Evolutionary conservation across 37 sponge, comb jelly and placozoan genomes (phyloP).

Genomic region (Halisarca cf. caerulea): DNA sequence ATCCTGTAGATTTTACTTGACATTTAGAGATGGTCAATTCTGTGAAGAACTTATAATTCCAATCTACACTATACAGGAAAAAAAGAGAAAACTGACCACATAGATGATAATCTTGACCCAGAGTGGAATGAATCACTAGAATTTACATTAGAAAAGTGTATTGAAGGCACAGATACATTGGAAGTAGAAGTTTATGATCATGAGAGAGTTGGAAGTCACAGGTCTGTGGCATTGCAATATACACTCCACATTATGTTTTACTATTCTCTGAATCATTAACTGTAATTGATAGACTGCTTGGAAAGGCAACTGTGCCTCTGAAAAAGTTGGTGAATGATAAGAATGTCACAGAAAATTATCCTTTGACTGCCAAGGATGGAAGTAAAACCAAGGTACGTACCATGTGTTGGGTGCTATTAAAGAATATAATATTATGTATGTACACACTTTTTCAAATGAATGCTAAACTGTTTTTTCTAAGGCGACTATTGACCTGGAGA

Average conservation of each 20-base stretch:
- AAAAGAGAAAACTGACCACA: slow-evolving; percentile 88
- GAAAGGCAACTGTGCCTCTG: slow-evolving; percentile 28
- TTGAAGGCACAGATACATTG: slow-evolving; percentile 49
- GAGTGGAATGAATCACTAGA: slow-evolving; percentile 86
- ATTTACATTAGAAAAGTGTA: slow-evolving; percentile 29
- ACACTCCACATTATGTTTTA: no score
- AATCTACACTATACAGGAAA: slow-evolving; percentile 40
- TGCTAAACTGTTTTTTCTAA: no score
- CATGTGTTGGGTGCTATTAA: no score
- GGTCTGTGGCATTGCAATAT: slow-evolving; percentile 43
- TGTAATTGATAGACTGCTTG: slow-evolving; percentile 5
- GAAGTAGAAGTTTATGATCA: slow-evolving; percentile 83
- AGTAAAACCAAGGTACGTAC: slow-evolving; percentile 1
- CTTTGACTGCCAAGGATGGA: slow-evolving; percentile 16
- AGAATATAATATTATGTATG: no score
- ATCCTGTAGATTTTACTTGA: no score
- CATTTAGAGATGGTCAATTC: no score
- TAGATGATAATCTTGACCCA: slow-evolving; percentile 92
- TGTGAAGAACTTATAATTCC: no score
- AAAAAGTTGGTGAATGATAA: neutral
- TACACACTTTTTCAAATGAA: no score
- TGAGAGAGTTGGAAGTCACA: slow-evolving; percentile 78
- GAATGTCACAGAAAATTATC: neutral
- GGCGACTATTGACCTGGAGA: slow-evolving; percentile 57
- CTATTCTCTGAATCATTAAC: no score